Base-by-base conservation (phyloP, 2,797 vertebrate genomes). In the Alosa sapidissima region DNA sequence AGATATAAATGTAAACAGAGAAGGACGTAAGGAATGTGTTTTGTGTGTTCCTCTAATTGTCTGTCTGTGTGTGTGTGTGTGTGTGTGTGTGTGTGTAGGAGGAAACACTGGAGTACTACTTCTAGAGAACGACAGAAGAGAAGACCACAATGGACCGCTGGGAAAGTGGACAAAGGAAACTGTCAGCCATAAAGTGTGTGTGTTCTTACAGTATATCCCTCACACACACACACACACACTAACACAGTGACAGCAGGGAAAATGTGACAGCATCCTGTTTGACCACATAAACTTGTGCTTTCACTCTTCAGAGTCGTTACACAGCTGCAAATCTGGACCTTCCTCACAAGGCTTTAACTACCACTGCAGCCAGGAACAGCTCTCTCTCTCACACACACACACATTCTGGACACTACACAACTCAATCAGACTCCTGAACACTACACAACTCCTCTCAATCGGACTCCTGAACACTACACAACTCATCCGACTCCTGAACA, bases 261-360 rank as follows among this genome's bases (percentile, higher is more conserved):
- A 75, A 33, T 41, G 68, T 75, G 33, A 41, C 68, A 41, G 68
- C 33, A 75, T 75, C 68, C 68, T 75, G 68, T 75, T 75, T 75
- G 5, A 75, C 5, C 36, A 16, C 68, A 16, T 41, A 58, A 75
- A 45, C 68, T 75, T 10, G 11, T 28, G 21, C 24, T 65, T 65
- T 65, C 62, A 65, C 62, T 75, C 0, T 75, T 19, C 33, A 45
- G 19, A 58, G 19, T 5, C 19, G 5, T n/a, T 58, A 58, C 19
- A 58, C 36, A 75, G 33, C 33, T 75, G 33, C 60, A n/a, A 28
- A n/a, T 8, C 60, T 65, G 60, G 8, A 41, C 1, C 36, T 41
- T 16, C 13, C 33, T 75, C 28, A 68, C 24, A 33, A 36, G 10
- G 5, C 21, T 60, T 60, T 60, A 21, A n/a, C n/a, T 60, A 21